Evolutionary conservation across 2,888 invertebrate genomes (phyloP).

Genomic region (Agriotes lineatus): DNA sequence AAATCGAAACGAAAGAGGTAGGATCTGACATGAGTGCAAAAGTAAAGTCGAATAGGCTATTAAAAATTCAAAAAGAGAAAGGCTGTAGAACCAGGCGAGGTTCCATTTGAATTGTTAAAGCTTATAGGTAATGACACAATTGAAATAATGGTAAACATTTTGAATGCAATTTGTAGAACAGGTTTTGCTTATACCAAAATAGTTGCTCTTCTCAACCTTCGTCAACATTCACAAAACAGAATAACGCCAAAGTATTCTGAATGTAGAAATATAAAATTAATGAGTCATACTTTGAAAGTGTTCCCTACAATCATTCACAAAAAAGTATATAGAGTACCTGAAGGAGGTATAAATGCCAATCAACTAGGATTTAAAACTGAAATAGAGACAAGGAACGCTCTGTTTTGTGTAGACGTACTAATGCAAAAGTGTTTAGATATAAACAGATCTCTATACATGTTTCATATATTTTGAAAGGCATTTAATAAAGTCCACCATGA

Average conservation of each 20-base stretch:
- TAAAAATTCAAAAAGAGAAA: slow-evolving; percentile 5
- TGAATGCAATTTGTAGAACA: slow-evolving; percentile 11
- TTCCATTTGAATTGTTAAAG: background rate
- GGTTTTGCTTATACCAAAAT: slow-evolving; percentile 5
- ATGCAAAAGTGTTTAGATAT: slow-evolving; percentile 4
- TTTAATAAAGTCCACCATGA: slow-evolving; percentile 1
- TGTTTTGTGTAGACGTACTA: background rate
- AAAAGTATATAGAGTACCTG: background rate
- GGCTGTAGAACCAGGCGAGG: background rate
- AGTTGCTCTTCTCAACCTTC: background rate
- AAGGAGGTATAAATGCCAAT: slow-evolving; percentile 3
- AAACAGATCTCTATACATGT: background rate
- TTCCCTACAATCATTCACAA: slow-evolving; percentile 19
- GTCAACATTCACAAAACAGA: background rate
- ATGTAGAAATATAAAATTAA: slow-evolving; percentile 15
- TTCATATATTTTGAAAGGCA: slow-evolving; percentile 10
- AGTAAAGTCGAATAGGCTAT: slow-evolving; percentile 7
- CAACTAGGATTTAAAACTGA: slow-evolving; percentile 3
- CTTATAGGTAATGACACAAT: background rate
- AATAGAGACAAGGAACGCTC: background rate
- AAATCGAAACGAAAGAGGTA: background rate
- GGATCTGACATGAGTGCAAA: slow-evolving; percentile 6
- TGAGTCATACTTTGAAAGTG: slow-evolving; percentile 15
- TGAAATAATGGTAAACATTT: background rate
- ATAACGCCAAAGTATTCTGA: slow-evolving; percentile 1